Evolutionary conservation across 2,113 vertebrate species (phyloP).

Genomic region (Okapia johnstoni): DNA sequence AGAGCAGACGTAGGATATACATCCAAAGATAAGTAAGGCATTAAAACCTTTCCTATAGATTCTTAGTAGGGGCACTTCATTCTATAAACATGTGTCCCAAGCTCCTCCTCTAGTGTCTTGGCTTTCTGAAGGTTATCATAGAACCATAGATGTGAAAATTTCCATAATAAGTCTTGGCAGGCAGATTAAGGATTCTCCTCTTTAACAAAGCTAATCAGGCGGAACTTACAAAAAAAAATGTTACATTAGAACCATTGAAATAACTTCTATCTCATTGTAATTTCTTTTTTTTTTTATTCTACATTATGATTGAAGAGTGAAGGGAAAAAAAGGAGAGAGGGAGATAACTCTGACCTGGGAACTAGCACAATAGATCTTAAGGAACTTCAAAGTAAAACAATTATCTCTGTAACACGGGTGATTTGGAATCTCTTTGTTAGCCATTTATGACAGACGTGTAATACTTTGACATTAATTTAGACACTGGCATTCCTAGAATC

Average conservation of each 20-base stretch:
- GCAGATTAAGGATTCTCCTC: not conserved
- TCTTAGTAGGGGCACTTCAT: not conserved
- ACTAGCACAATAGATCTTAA: conserved; percentile 48
- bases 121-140: not conserved
- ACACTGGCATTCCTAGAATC: conserved; percentile 52
- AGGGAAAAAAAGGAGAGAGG: not conserved
- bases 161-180: not conserved
- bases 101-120: not conserved
- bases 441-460: conserved; percentile 57
- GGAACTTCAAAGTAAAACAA: conserved; percentile 65
- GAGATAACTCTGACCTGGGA: conserved; percentile 42
- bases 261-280: conserved; percentile 45
- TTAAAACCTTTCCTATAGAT: not conserved
- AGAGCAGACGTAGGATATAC: not conserved
- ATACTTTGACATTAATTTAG: conserved; percentile 64
- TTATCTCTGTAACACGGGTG: conserved; percentile 63
- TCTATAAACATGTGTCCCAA: not conserved
- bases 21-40: not conserved
- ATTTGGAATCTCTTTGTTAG: conserved; percentile 59
- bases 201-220: not conserved
- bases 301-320: conserved; percentile 39
- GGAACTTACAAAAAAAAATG: not conserved
- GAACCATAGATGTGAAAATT: not conserved
- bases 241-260: not conserved
- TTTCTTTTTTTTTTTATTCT: conserved; percentile 16